phyloP scores from a whole-genome alignment of 2,888 invertebrate genomes.

The Pocota personata region DNA sequence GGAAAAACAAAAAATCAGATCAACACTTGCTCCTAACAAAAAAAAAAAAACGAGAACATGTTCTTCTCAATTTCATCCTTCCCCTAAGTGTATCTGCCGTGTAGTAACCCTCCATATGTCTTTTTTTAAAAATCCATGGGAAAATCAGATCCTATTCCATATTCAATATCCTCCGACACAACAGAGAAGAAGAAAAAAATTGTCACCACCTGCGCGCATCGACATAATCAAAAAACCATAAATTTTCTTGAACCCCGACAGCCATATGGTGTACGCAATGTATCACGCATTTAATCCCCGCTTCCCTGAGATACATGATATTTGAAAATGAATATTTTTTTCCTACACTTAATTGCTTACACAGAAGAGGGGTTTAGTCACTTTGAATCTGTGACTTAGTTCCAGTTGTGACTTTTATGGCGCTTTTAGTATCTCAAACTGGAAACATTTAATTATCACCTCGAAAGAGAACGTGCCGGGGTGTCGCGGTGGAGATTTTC shows the following conservation, averaged over 20 bases:
- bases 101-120: slow-evolving; percentile 53
- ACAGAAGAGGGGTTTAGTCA: neutral
- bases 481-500: neutral
- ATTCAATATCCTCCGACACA: slow-evolving; percentile 49
- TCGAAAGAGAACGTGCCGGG: slow-evolving; percentile 9
- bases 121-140: slow-evolving; percentile 44
- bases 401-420: neutral
- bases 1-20: slow-evolving; percentile 1
- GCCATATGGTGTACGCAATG: slow-evolving; percentile 57
- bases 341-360: slow-evolving; percentile 19
- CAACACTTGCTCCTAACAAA: slow-evolving; percentile 23
- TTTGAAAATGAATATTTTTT: slow-evolving; percentile 7
- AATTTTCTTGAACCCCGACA: slow-evolving; percentile 48
- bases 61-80: slow-evolving; percentile 41
- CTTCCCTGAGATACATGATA: slow-evolving; percentile 21
- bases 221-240: slow-evolving; percentile 66
- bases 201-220: slow-evolving; percentile 70
- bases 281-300: slow-evolving; percentile 29
- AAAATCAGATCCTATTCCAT: slow-evolving; percentile 71
- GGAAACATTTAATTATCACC: slow-evolving; percentile 36
- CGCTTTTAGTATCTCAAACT: neutral
- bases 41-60: slow-evolving; percentile 5
- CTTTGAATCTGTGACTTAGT: neutral
- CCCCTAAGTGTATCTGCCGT: slow-evolving; percentile 21
- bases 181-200: slow-evolving; percentile 20